Evolutionary conservation across 1,140 invertebrate genomes (phyloP).

Genomic region (Drosophila kikkawai): DNA sequence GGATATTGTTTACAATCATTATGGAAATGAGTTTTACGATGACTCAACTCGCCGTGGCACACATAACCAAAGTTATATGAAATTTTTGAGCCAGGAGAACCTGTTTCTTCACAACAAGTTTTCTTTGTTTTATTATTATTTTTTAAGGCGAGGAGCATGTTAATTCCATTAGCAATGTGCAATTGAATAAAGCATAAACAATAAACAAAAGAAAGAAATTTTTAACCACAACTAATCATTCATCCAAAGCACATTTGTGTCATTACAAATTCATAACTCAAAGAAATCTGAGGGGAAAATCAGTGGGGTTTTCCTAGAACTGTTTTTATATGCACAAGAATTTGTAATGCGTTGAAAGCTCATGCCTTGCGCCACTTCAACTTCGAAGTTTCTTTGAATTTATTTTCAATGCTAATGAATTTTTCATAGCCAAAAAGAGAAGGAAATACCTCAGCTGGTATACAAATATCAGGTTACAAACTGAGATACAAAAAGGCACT

Average conservation of each 20-base stretch:
- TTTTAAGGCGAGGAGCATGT: conserved; percentile 12
- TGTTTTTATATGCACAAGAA: conserved; percentile 57
- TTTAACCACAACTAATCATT: conserved; percentile 41
- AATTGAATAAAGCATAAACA: conserved; percentile 36
- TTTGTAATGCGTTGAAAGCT: conserved; percentile 37
- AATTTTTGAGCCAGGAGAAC: conserved; percentile 33
- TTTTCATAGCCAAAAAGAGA: background rate
- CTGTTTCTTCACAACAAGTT: conserved; percentile 49
- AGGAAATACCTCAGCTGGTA: conserved; percentile 24
- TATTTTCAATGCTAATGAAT: conserved; percentile 7
- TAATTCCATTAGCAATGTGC: conserved; percentile 50
- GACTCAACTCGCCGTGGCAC: conserved; percentile 35
- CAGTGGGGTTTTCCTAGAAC: conserved; percentile 38
- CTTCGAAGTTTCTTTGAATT: background rate
- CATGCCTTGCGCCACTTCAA: background rate
- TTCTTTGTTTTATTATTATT: conserved; percentile 8
- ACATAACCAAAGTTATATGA: conserved; percentile 36
- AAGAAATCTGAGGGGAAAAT: conserved; percentile 6
- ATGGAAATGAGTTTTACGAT: conserved; percentile 45
- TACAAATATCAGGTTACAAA: conserved; percentile 2
- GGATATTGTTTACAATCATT: conserved; percentile 27
- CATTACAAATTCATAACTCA: conserved; percentile 62
- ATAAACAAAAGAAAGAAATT: conserved; percentile 21
- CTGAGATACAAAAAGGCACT: background rate
- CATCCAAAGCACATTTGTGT: conserved; percentile 31